Base-by-base conservation (phyloP, 1,140 invertebrate species). In the Ctenoplectra terminalis region DNA sequence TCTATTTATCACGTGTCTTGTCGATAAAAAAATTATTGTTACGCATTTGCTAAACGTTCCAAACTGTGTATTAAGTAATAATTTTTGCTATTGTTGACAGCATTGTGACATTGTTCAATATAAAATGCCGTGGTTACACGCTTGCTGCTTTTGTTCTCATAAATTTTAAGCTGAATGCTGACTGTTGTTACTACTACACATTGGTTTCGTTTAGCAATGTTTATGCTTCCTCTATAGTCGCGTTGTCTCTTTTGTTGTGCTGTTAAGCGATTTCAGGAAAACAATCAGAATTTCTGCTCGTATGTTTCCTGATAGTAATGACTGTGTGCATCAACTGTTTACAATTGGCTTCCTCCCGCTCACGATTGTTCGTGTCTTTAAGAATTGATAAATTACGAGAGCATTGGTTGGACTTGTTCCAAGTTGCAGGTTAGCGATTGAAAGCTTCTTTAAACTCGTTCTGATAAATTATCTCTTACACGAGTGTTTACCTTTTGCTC, bases 161-260 rank as follows among this genome's bases (percentile, higher is more conserved):
- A 72, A 73, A 58, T 71, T 81, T 61, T 60, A 50, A 73, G 63
- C 54, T 84, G 71, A 76, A 78, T 78, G 77, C 74, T 80, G 80
- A 85, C 80, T 83, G 37, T 67, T 58, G 73, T 81, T 15, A 4
- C 15, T 1, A 20, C 6, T 34, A 4, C 23, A 54, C 20, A 29
- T 69, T 64, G 29, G 29, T 64, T 66, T 29, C 26, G 50, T 15
- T 66, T 82, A 43, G 64, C 29, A 58, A 85, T 90, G 70, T 90
- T 88, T 89, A 88, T 87, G 66, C 75, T 83, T 70, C 63, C 64
- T 43, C 46, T 56, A 48, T 75, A 31, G 29, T 34, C 37, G 29
- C 29, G 15, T 50, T 61, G 26, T 20, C 48, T 67, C 34, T 61
- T 64, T 66, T 67, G 34, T 29, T 77, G 20, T 31, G 61, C 56